Evolutionary conservation across 2,888 invertebrate genomes (phyloP), one percentile per base, ranked within the genome.

Genomic region (Xestia xanthographa): DNA sequence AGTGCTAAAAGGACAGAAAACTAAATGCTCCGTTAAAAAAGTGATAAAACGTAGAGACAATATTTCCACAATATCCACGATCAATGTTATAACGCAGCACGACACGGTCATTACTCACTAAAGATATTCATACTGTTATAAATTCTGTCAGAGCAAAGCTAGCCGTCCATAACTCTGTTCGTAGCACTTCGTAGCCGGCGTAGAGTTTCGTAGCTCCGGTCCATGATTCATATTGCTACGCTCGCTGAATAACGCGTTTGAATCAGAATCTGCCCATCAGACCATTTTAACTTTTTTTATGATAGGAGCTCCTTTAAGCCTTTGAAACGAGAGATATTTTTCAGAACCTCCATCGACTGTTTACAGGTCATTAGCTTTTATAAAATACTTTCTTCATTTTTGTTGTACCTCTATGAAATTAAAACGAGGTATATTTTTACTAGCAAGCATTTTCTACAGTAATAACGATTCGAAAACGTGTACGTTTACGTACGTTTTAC

Each of bases 151-250:
- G 53, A 67, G 70, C 63, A 62, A 56, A 86, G 45, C 73, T 73
- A 78, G 62, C 79, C 82, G 56, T 77, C 68, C 62, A 84, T 84
- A 66, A 69, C 71, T 74, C 48, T 20, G 53, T 90, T 91, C 87
- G 71, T 73, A 77, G 73, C 50, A 73, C 80, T 60, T 62, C 79
- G 53, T 89, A 85, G 75, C 83, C n/a, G 5, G 92, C 86, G 72
- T 75, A 77, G 75, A 29, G 29, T 41, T 77, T 82, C 77, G 83
- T 89, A 86, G 77, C 85, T 92, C 89, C 71, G 38, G 22, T 77
- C 80, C 81, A 85, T 90, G 89, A 91, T 90, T 91, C 90, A 93
- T 92, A 92, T 90, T 89, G 92, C 91, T 89, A 89, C 91, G 91
- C 85, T 90, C 86, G 78, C 87, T 91, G 92, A 89, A 90, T 91